A percentile compares a stretch with the other conserved stretches of the same genome.
phyloP scores from a whole-genome alignment of 2,797 vertebrate species.

The Pangasius macronema region DNA sequence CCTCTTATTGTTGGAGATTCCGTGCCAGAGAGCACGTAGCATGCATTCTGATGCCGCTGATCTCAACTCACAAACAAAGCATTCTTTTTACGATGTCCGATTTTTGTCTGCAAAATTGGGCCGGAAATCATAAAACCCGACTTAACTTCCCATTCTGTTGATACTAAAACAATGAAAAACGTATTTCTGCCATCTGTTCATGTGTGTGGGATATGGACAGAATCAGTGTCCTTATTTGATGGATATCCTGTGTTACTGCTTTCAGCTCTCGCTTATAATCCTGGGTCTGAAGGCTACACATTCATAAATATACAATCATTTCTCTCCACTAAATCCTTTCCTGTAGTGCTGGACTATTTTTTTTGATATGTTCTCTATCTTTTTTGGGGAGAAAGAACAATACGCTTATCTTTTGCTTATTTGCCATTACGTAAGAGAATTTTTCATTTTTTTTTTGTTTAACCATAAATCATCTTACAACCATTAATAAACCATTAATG shows the following conservation, averaged over 20 bases:
- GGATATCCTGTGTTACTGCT: background rate
- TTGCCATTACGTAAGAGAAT: background rate
- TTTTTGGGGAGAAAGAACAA: background rate
- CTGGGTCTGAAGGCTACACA: background rate
- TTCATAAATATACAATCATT: slow-evolving; percentile 7
- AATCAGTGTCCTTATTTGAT: slow-evolving; percentile 2
- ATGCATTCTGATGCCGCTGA: background rate
- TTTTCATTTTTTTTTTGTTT: background rate
- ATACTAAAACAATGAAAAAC: background rate
- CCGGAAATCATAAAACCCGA: background rate
- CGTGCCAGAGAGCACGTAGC: background rate
- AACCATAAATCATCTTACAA: background rate
- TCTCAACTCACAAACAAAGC: background rate
- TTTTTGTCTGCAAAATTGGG: background rate
- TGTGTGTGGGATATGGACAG: background rate
- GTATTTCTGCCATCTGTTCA: background rate
- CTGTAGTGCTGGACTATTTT: background rate
- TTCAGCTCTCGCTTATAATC: background rate
- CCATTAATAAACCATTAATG: background rate
- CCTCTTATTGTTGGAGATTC: background rate
- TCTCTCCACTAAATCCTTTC: background rate
- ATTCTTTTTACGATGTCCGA: background rate
- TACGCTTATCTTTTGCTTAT: background rate
- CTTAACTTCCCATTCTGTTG: background rate
- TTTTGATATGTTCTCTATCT: background rate